Evolutionary conservation across 2,797 vertebrate genomes (phyloP).

Genomic region (Taeniopygia guttata): DNA sequence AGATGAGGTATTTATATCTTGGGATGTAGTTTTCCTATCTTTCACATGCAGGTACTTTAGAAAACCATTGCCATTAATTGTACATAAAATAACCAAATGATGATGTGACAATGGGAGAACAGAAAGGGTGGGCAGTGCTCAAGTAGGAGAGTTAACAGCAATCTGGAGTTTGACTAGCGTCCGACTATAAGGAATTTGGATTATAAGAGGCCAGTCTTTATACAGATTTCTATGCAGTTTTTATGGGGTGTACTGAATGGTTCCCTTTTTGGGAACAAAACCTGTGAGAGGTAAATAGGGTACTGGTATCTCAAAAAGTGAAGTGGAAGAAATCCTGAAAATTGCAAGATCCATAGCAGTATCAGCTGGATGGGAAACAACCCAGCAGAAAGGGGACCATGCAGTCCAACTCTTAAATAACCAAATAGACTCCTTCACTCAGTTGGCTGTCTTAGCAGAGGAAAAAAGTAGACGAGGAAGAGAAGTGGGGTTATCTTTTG

Average conservation of each 20-base stretch:
- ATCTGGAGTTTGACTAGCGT: not conserved
- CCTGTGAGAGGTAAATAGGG: not conserved
- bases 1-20: not conserved
- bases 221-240: not conserved
- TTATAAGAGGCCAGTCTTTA: not conserved
- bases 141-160: not conserved
- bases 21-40: not conserved
- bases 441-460: not conserved
- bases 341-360: not conserved
- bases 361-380: not conserved
- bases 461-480: not conserved
- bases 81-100: not conserved
- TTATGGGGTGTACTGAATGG: not conserved
- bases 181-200: not conserved
- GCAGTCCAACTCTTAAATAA: not conserved
- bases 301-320: not conserved
- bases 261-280: not conserved
- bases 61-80: not conserved
- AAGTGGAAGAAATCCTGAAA: not conserved
- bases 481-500: not conserved
- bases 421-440: not conserved
- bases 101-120: not conserved
- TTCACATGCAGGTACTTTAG: not conserved
- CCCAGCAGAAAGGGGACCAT: not conserved
- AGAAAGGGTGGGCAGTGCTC: not conserved